Conservation (phyloP, 2,113 vertebrate species). For the Psilopsiagon aymara region DNA sequence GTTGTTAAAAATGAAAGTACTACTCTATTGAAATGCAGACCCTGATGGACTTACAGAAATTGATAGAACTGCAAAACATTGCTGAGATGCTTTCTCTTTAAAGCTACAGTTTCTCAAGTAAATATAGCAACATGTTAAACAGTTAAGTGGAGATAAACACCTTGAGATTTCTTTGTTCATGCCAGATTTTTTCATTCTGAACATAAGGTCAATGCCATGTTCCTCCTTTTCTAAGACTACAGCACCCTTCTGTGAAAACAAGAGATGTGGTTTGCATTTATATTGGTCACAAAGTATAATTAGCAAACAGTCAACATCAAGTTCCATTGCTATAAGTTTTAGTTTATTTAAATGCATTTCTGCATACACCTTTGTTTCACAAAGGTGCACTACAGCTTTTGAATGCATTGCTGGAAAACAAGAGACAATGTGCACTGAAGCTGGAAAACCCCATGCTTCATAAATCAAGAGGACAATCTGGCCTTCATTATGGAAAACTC, state of each 20-base stretch:
- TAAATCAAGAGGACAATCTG: not conserved
- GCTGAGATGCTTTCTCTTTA: not conserved
- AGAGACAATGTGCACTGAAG: not conserved
- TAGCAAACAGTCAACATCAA: not conserved
- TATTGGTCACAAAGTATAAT: not conserved
- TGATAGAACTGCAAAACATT: not conserved
- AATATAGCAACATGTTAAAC: not conserved
- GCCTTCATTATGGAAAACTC: not conserved
- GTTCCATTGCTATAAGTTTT: not conserved
- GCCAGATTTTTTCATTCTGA: not conserved
- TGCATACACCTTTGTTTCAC: not conserved
- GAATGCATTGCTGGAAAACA: not conserved
- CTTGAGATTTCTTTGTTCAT: not conserved
- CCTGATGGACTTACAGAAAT: not conserved
- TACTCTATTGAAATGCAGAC: not conserved
- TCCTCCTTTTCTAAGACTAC: not conserved
- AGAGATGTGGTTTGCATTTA: not conserved
- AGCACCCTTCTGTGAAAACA: not conserved
- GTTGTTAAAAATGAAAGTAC: not conserved
- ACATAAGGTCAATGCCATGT: not conserved
- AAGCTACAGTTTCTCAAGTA: not conserved
- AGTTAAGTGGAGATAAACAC: not conserved
- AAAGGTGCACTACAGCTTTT: not conserved
- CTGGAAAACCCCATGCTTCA: not conserved
- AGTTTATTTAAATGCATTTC: not conserved